Conservation (phyloP, 2,888 invertebrate species). For the Protodeltote pygarga region DNA sequence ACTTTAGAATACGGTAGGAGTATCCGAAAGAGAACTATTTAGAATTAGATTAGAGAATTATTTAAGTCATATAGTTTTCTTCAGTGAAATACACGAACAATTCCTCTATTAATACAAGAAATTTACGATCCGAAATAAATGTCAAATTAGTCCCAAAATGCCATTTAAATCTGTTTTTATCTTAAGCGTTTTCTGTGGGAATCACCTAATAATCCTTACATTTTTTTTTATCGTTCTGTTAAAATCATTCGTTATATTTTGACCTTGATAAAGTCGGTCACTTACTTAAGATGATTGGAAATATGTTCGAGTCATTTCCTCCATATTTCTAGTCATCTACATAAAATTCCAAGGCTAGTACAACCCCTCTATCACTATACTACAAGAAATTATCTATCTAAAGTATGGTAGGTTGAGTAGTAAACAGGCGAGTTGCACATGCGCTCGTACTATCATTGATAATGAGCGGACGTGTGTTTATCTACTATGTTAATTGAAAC, state of each 20-base stretch:
- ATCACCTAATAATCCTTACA: conserved; percentile 9
- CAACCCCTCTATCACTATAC: no score
- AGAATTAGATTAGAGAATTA: no score
- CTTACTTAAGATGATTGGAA: no score
- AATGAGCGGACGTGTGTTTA: conserved; percentile 35
- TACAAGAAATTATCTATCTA: no score
- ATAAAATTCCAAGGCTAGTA: no score
- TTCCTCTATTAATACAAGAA: background rate
- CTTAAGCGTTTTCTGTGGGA: conserved; percentile 1
- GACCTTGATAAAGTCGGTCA: conserved; percentile 10
- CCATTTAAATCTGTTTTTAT: conserved; percentile 3
- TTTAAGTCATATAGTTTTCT: no score
- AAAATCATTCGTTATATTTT: conserved; percentile 21
- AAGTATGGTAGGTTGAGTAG: no score
- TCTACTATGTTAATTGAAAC: conserved; percentile 39
- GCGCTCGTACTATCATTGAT: conserved; percentile 21
- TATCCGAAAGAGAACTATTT: no score
- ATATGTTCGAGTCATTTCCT: no score
- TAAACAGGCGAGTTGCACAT: conserved; percentile 18
- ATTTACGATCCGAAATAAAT: background rate
- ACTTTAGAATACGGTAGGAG: no score
- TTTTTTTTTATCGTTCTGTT: conserved; percentile 13
- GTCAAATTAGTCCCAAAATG: background rate
- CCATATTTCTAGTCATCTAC: no score
- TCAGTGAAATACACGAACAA: background rate